Conservation (phyloP, 2,888 invertebrate genomes). For the Phania funesta region DNA sequence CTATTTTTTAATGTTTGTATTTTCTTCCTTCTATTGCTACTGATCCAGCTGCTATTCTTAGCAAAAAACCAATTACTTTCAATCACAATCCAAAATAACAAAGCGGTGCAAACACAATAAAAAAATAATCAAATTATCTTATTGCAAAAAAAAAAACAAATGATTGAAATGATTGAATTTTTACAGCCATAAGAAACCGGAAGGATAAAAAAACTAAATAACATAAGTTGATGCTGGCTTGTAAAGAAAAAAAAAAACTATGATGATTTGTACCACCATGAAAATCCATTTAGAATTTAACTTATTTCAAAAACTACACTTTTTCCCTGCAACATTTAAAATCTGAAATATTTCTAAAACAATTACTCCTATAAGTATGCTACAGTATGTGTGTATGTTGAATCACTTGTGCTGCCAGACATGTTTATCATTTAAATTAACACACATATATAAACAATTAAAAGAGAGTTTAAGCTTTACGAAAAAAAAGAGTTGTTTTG, state of each 20-base stretch:
- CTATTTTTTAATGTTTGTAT: not conserved
- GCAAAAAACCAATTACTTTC: not conserved
- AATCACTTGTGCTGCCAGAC: not conserved
- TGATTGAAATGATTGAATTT: conserved; percentile 4
- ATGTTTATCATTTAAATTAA: not conserved
- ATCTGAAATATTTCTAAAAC: not conserved
- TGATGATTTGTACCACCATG: not conserved
- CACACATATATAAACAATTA: not conserved
- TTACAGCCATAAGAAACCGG: conserved; percentile 13
- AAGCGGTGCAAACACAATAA: conserved; percentile 44
- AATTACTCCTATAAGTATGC: not conserved
- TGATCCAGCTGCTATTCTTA: conserved; percentile 13
- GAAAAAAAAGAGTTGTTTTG: not conserved
- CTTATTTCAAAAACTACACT: not conserved
- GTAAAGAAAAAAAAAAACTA: not conserved
- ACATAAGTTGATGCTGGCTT: not conserved
- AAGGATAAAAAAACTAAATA: not conserved
- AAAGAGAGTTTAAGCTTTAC: not conserved
- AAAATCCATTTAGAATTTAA: not conserved
- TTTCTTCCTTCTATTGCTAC: not conserved
- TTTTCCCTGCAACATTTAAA: not conserved
- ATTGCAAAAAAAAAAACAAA: conserved; percentile 1
- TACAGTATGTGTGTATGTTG: not conserved
- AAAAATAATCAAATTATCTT: conserved; percentile 15
- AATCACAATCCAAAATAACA: conserved; percentile 12